phyloP scores from a whole-genome alignment of 1,140 invertebrate species.

The Nylanderia fulva region DNA sequence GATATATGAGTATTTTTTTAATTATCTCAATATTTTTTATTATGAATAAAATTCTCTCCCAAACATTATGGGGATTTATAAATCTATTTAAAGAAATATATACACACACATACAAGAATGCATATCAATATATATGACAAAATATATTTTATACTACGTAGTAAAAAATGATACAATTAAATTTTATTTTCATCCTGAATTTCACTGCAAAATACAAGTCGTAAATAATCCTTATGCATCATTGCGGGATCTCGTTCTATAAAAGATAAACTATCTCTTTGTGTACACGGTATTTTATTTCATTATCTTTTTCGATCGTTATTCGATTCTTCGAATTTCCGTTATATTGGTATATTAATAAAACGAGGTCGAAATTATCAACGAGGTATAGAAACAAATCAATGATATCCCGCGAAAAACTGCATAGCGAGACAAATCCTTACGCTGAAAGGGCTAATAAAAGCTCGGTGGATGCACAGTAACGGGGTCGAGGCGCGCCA shows the following conservation, averaged over 20 bases:
- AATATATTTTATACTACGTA: no score
- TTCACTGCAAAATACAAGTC: no score
- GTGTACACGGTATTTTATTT: slow-evolving; percentile 14
- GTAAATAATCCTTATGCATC: no score
- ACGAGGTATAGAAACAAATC: background rate
- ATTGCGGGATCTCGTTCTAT: background rate
- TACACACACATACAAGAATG: background rate
- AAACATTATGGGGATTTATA: no score
- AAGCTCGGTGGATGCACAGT: background rate
- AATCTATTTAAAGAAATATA: background rate
- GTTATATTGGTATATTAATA: background rate
- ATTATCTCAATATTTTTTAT: background rate
- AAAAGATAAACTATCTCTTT: background rate
- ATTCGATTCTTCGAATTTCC: slow-evolving; percentile 6
- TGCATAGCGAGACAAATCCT: background rate
- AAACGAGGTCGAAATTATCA: background rate
- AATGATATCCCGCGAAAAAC: background rate
- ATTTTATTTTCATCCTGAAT: background rate
- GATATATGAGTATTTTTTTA: no score
- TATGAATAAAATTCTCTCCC: no score
- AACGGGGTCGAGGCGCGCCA: background rate
- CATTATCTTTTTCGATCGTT: background rate
- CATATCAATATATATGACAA: background rate
- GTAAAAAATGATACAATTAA: background rate
- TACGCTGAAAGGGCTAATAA: slow-evolving; percentile 40